These are phyloP conservation scores for Galagoides demidoff DNA, from an alignment of 2,797 vertebrate species.

Conservation along the genomic window DNA sequence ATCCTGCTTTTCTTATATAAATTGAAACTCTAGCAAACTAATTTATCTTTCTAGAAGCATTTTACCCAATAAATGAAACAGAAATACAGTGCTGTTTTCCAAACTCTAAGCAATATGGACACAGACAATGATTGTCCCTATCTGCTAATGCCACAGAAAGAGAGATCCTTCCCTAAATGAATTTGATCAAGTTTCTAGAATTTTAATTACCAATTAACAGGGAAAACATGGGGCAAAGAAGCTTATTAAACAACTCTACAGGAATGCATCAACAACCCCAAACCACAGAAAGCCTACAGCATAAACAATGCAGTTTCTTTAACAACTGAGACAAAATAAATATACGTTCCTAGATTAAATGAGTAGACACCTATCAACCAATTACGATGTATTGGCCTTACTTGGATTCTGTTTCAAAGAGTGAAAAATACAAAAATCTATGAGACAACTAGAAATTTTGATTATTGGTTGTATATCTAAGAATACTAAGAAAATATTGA, in stretches of 20 bases:
- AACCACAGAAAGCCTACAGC: not conserved
- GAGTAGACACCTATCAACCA: not conserved
- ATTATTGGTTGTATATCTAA: not conserved
- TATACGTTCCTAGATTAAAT: not conserved
- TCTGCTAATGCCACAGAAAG: not conserved
- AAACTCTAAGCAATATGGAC: not conserved
- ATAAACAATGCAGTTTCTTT: not conserved
- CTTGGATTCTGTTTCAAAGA: not conserved
- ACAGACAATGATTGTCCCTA: not conserved
- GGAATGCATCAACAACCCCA: not conserved
- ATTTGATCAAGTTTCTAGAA: not conserved
- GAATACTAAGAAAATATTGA: not conserved
- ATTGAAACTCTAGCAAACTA: not conserved
- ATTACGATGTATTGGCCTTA: not conserved
- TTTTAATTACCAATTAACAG: not conserved
- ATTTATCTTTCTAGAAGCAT: not conserved
- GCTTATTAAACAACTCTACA: not conserved
- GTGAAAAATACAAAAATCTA: constrained; percentile 29
- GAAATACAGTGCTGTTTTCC: not conserved
- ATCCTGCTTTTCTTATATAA: not conserved
- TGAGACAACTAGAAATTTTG: not conserved
- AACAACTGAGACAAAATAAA: constrained; percentile 34
- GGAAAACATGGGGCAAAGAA: not conserved
- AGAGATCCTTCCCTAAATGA: not conserved
- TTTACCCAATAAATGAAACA: not conserved